Conservation (phyloP, 2,888 invertebrate genomes). For the Phalangium opilio region DNA sequence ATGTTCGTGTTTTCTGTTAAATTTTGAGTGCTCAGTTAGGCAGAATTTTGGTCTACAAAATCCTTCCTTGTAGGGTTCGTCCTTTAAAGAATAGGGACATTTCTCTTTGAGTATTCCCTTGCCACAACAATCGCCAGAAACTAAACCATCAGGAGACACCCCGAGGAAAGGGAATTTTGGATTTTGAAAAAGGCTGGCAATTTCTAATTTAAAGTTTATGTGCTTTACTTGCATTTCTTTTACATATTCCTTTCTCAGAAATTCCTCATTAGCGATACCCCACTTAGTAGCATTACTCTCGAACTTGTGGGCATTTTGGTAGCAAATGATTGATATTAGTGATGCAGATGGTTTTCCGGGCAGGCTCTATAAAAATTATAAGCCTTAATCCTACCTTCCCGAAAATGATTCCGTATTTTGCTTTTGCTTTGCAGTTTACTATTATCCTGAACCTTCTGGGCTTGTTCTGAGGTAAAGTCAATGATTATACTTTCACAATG, state of each 20-base stretch:
- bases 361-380: neutral
- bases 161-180: neutral
- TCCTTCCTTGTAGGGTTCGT: no score
- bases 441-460: neutral
- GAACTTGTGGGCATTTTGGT: neutral
- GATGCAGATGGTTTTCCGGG: no score
- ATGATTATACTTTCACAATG: neutral
- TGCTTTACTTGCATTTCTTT: neutral
- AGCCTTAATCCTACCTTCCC: neutral
- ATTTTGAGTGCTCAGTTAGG: no score
- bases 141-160: neutral
- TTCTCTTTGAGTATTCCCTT: neutral
- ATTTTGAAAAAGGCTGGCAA: neutral
- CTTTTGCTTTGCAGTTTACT: neutral
- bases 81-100: no score
- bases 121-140: neutral
- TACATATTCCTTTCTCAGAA: neutral
- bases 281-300: neutral
- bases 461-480: neutral
- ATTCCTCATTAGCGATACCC: neutral
- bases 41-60: no score
- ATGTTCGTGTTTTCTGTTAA: no score
- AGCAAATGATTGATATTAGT: no score
- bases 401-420: neutral
- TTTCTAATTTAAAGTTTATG: neutral